Base-by-base conservation (phyloP, 2,888 invertebrate genomes). In the Steinernema carpocapsae region DNA sequence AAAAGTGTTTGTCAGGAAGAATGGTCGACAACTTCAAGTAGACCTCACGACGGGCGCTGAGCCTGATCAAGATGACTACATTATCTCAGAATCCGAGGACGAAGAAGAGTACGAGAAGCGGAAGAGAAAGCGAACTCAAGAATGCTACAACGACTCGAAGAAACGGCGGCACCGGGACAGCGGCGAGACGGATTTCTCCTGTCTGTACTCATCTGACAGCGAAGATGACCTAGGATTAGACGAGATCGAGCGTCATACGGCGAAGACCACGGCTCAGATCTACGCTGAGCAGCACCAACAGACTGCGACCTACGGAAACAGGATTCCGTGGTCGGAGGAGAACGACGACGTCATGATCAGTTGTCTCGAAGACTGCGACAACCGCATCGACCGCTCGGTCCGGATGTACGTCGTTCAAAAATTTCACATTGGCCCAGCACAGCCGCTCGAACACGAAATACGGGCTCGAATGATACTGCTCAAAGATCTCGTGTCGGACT, bases 331-430 rank as follows among this genome's bases (percentile, higher is more conserved):
- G 64, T 12, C 32, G 12, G 64, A 64, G n/a, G 64, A 64, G 64
- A 64, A 64, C 64, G 64, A 64, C 64, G 64, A 64, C 64, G 64
- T 29, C 1, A 64, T 64, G 64, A 64, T 64, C 37, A 32, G 17
- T 2, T 64, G 64, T 29, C 64, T 64, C 7, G 64, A 64, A 14
- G 17, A 32, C 10, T 26, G 17, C 32, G 32, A 32, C 17, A 17
- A 64, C 37, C 29, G 29, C 29, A 32, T 32, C 37, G 64, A 64
- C 2, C 7, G n/a, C 7, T 64, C 64, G 6, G 64, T 64, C 1
- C 64, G 29, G 14, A 64, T 64, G 64, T 64, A 64, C 64, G n/a
- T 64, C 4, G 14, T 6, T 17, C 2, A 64, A 2, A 26, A 32
- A 10, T 6, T 29, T 6, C 64, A 64, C 32, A 17, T 17, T n/a